Evolutionary conservation across 2,113 vertebrate genomes (phyloP).

Genomic region (Ophiodon elongatus): DNA sequence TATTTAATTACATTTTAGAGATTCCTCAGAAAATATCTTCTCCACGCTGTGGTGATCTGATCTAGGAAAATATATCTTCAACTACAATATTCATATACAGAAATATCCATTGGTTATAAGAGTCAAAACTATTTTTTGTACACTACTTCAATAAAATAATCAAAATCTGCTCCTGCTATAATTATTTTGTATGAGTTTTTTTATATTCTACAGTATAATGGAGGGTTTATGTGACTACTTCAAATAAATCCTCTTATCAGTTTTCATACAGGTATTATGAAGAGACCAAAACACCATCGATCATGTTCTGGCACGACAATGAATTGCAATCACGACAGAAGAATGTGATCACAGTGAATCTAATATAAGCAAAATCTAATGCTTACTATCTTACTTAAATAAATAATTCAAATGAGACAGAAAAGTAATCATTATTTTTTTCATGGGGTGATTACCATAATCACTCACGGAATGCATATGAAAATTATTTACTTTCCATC

Average conservation of each 20-base stretch:
- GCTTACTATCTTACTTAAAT: conserved; percentile 62
- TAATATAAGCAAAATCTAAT: conserved; percentile 59
- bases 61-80: background rate
- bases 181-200: conserved; percentile 25
- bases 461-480: conserved; percentile 50
- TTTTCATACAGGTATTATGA: conserved; percentile 47
- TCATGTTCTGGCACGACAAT: conserved; percentile 40
- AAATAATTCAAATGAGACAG: conserved; percentile 71
- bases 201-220: conserved; percentile 33
- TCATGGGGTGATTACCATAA: conserved; percentile 59
- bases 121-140: background rate
- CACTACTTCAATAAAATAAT: background rate
- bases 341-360: conserved; percentile 56
- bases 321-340: conserved; percentile 57
- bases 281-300: conserved; percentile 57
- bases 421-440: conserved; percentile 68
- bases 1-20: background rate
- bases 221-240: conserved; percentile 37
- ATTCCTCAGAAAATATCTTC: background rate
- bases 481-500: conserved; percentile 67
- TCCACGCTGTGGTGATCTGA: background rate
- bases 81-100: background rate
- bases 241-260: conserved; percentile 49
- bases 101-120: background rate
- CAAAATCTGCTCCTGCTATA: conserved; percentile 21